Conservation (phyloP, 30 jellyfish, hydroid and myxozoan species). For the Mastigias papua region DNA sequence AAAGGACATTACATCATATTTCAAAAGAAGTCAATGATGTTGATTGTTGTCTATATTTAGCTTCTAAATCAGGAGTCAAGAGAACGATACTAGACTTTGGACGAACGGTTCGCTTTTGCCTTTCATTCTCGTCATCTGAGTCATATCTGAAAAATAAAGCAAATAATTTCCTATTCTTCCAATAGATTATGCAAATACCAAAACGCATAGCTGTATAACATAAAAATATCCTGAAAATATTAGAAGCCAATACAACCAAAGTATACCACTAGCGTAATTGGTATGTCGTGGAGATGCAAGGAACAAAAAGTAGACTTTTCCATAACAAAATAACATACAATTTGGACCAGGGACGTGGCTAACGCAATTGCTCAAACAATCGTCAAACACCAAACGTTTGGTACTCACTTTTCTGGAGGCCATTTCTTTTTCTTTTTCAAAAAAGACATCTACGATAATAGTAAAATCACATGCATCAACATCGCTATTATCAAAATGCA, state of each 20-base stretch:
- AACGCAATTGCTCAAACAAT: too few relatives aligned
- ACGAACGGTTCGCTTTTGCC: slow-evolving; percentile 12
- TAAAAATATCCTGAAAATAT: too few relatives aligned
- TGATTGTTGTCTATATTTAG: slow-evolving; percentile 28
- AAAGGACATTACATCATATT: neutral
- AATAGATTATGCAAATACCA: too few relatives aligned
- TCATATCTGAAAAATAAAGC: slow-evolving; percentile 23
- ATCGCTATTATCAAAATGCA: neutral
- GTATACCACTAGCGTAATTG: too few relatives aligned
- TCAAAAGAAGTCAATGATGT: slow-evolving; percentile 24
- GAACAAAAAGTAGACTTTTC: too few relatives aligned
- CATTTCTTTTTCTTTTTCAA: slow-evolving; percentile 67
- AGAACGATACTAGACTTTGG: slow-evolving; percentile 60
- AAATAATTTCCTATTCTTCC: too few relatives aligned
- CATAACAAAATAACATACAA: too few relatives aligned
- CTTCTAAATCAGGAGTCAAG: slow-evolving; percentile 51
- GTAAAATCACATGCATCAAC: neutral
- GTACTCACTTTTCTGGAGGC: slow-evolving; percentile 59
- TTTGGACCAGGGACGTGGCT: too few relatives aligned
- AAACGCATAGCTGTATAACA: too few relatives aligned
- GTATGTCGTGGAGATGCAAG: too few relatives aligned
- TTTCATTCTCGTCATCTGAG: slow-evolving; percentile 48
- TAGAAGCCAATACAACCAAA: too few relatives aligned
- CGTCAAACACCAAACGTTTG: too few relatives aligned
- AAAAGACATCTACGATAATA: slow-evolving; percentile 59